Percentiles rank a stretch among this genome's conserved stretches.
These are phyloP conservation scores for Eudorcas thomsonii DNA, from an alignment of 2,113 vertebrate genomes.

Conservation along the genomic window DNA sequence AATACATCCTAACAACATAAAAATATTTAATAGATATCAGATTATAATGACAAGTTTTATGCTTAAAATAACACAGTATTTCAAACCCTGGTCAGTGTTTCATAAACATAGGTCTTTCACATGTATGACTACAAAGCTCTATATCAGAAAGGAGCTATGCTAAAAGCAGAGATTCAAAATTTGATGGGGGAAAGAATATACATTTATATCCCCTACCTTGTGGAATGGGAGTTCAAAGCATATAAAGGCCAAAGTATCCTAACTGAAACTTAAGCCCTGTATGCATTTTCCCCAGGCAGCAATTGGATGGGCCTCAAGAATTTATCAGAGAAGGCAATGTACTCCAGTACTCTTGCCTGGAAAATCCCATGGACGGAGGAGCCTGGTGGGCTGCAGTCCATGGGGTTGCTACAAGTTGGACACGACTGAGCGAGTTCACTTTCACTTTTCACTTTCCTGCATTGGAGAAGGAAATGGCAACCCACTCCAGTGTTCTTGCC, in stretches of 20 bases:
- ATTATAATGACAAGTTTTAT: not conserved
- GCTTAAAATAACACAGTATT: not conserved
- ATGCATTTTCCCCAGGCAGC: not conserved
- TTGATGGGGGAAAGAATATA: not conserved
- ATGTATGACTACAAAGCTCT: not conserved
- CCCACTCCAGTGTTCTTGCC: too few species aligned
- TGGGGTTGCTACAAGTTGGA: too few species aligned
- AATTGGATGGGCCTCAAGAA: not conserved
- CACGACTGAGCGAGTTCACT: too few species aligned
- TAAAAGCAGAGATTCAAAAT: not conserved
- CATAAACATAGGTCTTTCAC: not conserved
- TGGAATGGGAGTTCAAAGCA: not conserved
- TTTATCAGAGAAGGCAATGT: too few species aligned
- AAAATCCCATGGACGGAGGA: too few species aligned
- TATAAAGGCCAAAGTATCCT: not conserved
- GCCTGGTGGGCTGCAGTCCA: too few species aligned
- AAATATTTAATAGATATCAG: not conserved
- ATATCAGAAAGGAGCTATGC: not conserved
- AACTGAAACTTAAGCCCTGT: not conserved
- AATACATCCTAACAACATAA: not conserved
- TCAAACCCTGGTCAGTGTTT: not conserved
- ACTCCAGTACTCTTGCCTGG: too few species aligned
- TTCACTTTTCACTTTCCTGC: too few species aligned
- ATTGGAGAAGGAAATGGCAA: too few species aligned
- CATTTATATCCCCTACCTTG: not conserved